These are phyloP conservation scores for Colletes latitarsis DNA, from an alignment of 1,140 invertebrate species.

Conservation along the genomic window DNA sequence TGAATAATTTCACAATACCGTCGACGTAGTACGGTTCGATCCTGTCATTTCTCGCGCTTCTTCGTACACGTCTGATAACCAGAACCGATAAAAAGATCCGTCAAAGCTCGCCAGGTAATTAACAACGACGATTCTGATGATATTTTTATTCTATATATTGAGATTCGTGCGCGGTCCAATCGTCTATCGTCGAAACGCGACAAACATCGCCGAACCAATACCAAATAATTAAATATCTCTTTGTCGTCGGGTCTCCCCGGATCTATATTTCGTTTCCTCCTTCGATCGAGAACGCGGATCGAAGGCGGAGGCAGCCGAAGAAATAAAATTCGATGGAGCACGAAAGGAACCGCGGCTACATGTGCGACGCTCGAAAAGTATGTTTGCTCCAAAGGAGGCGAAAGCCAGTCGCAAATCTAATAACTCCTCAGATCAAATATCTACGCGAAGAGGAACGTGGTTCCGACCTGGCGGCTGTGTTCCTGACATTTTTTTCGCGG, in stretches of 20 bases:
- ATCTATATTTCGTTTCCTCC: background rate
- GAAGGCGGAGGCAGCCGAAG: background rate
- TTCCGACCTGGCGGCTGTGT: constrained; percentile 44
- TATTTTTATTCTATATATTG: too few species aligned
- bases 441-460: constrained; percentile 44
- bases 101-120: too few species aligned
- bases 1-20: background rate
- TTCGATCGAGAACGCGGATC: background rate
- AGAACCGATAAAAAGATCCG: too few species aligned
- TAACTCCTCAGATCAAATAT: constrained; percentile 69
- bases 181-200: background rate
- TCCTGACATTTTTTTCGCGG: constrained; percentile 34
- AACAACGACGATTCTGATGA: too few species aligned
- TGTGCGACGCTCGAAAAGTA: constrained; percentile 57
- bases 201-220: background rate
- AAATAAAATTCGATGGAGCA: constrained; percentile 56
- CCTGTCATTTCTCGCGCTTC: too few species aligned
- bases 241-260: background rate
- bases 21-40: background rate
- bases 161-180: too few species aligned
- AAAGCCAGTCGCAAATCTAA: constrained; percentile 66
- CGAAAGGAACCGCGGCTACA: constrained; percentile 25
- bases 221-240: background rate
- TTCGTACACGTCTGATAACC: too few species aligned
- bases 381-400: constrained; percentile 65